Percentiles rank a stretch among this genome's conserved stretches.
Conservation (phyloP, 2,113 vertebrate genomes). For the Peromyscus polionotus region DNA sequence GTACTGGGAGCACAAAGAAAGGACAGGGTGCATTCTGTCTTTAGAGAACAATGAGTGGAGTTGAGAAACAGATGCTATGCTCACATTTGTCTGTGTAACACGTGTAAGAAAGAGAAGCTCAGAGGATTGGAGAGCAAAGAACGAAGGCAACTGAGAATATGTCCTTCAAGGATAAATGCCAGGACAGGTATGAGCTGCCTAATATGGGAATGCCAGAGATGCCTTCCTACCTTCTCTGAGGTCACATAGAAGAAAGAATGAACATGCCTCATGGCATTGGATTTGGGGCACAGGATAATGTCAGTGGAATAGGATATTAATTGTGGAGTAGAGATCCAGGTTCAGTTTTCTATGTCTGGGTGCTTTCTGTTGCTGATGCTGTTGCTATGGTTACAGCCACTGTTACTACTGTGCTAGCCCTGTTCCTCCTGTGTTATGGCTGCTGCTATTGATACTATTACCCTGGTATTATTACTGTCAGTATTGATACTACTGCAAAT, state of each 20-base stretch:
- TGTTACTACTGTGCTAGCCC: not conserved
- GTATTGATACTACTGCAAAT: not conserved
- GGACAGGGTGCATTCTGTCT: accelerated
- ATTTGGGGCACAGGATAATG: accelerated
- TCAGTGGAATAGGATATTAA: not conserved
- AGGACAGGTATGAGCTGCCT: not conserved
- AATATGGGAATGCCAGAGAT: too few species aligned
- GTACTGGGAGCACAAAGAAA: not conserved
- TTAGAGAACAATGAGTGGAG: accelerated
- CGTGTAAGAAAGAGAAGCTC: not conserved
- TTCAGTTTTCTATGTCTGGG: not conserved
- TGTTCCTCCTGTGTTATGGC: not conserved
- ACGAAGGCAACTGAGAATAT: accelerated
- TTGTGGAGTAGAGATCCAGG: too few species aligned
- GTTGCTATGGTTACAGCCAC: not conserved
- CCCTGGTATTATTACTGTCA: not conserved
- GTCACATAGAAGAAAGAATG: not conserved
- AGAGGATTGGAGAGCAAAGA: not conserved
- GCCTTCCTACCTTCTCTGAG: not conserved
- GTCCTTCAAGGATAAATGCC: not conserved
- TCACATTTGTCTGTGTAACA: accelerated
- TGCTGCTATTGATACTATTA: not conserved
- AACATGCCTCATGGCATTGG: not conserved
- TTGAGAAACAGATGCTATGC: accelerated
- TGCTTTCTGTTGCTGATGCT: not conserved